Conservation (phyloP, 2,113 vertebrate genomes). For the Sterrhoptilus dennistouni region DNA sequence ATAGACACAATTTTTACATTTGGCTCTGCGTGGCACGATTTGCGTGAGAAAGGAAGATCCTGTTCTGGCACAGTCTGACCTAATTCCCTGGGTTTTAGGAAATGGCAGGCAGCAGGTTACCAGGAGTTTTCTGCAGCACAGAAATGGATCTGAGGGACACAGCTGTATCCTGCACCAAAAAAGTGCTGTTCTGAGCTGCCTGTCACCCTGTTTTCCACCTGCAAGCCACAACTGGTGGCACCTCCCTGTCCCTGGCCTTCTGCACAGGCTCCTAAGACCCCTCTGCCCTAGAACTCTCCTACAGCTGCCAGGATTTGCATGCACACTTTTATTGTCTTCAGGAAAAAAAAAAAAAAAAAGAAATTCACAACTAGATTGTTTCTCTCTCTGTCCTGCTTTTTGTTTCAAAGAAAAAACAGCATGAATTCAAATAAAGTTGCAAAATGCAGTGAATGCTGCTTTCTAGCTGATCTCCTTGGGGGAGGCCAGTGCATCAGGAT, state of each 20-base stretch:
- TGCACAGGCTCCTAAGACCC: not conserved
- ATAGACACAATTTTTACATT: not conserved
- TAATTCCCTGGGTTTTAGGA: not conserved
- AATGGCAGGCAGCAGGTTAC: rapidly evolving
- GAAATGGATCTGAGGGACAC: not conserved
- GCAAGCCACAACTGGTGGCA: not conserved
- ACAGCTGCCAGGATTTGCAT: not conserved
- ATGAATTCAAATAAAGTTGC: not conserved
- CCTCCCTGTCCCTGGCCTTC: not conserved
- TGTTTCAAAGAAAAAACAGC: not conserved
- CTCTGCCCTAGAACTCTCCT: not conserved
- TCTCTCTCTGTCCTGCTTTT: not conserved
- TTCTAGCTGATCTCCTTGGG: not conserved
- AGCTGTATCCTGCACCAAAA: not conserved
- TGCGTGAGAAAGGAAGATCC: not conserved
- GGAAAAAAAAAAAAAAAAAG: not conserved
- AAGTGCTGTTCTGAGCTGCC: not conserved
- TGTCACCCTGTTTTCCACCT: not conserved
- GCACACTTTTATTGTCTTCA: not conserved
- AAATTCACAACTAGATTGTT: not conserved
- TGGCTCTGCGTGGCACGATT: not conserved
- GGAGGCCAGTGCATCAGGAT: not conserved
- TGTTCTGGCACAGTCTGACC: not conserved
- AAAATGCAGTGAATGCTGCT: not conserved
- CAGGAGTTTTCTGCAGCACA: not conserved